Percentiles rank a stretch among this genome's conserved stretches.
These are phyloP conservation scores for Abrostola tripartita DNA, from an alignment of 2,888 invertebrate species.

Conservation along the genomic window DNA sequence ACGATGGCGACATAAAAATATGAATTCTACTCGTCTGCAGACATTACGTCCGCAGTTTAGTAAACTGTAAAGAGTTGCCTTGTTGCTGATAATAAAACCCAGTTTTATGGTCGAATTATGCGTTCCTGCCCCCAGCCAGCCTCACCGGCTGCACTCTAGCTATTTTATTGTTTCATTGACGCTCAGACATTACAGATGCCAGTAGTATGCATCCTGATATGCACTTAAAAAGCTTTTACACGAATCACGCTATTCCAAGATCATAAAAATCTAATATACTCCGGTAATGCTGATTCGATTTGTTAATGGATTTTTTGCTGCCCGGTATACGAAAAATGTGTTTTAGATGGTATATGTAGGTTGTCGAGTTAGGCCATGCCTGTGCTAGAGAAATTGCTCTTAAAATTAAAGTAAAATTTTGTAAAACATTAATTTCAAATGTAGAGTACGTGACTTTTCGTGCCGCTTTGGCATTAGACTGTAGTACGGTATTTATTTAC, in stretches of 20 bases:
- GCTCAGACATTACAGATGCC: conserved; percentile 55
- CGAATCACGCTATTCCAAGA: conserved; percentile 54
- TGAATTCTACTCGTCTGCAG: conserved; percentile 38
- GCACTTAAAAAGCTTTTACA: conserved; percentile 75
- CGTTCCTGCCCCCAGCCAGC: conserved; percentile 58
- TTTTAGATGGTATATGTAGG: conserved; percentile 5
- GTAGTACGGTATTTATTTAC: too few relatives aligned
- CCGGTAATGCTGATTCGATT: conserved; percentile 26
- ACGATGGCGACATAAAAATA: conserved; percentile 44
- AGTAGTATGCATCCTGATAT: conserved; percentile 63
- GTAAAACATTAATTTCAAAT: too few relatives aligned
- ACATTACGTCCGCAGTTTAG: conserved; percentile 51
- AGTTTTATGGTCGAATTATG: conserved; percentile 78
- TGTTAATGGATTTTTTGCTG: conserved; percentile 33
- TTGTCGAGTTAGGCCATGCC: too few relatives aligned
- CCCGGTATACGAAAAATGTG: conserved; percentile 20
- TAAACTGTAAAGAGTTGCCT: conserved; percentile 69
- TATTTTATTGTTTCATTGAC: conserved; percentile 76
- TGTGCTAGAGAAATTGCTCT: too few relatives aligned
- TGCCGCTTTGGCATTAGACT: too few relatives aligned
- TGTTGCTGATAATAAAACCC: conserved; percentile 72
- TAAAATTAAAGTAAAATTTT: too few relatives aligned
- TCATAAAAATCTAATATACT: conserved; percentile 40
- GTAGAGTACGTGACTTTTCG: too few relatives aligned
- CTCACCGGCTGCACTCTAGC: conserved; percentile 71